A percentile compares a stretch with the other conserved stretches of the same genome.
Evolutionary conservation across 2,797 vertebrate species (phyloP).

Genomic region (Sebastes goodei): DNA sequence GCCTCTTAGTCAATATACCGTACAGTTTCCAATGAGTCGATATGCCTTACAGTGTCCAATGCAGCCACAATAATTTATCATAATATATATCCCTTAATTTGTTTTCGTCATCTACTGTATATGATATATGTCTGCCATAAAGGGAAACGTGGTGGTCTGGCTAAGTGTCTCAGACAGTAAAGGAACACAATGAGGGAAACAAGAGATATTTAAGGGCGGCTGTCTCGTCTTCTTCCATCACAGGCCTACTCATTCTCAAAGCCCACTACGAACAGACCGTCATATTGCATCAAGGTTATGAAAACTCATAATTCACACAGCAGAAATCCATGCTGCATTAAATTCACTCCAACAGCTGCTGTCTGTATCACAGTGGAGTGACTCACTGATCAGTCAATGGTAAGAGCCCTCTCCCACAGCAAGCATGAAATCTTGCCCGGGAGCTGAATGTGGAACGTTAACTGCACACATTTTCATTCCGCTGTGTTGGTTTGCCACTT

Average conservation of each 20-base stretch:
- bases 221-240: conserved; percentile 14
- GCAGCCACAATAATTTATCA: conserved; percentile 1
- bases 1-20: not conserved
- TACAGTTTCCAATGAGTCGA: not conserved
- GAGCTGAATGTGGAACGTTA: conserved; percentile 67
- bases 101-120: not conserved
- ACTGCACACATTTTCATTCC: conserved; percentile 62
- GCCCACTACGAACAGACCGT: conserved; percentile 41
- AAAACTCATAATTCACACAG: conserved; percentile 63
- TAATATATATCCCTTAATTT: not conserved
- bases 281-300: conserved; percentile 59
- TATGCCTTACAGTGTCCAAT: not conserved
- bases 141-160: conserved; percentile 8
- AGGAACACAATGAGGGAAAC: conserved; percentile 5
- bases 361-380: conserved; percentile 71
- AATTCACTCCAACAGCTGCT: conserved; percentile 70
- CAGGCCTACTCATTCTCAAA: conserved; percentile 16
- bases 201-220: not conserved
- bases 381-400: conserved; percentile 77
- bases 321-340: conserved; percentile 63
- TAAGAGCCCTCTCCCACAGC: conserved; percentile 64
- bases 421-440: conserved; percentile 70
- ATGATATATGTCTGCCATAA: conserved; percentile 2
- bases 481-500: conserved; percentile 58
- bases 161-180: not conserved